A percentile compares a stretch with the other conserved stretches of the same genome.
These are phyloP conservation scores for Syngnathus rostellatus DNA, from an alignment of 2,797 vertebrate species.

Conservation along the genomic window DNA sequence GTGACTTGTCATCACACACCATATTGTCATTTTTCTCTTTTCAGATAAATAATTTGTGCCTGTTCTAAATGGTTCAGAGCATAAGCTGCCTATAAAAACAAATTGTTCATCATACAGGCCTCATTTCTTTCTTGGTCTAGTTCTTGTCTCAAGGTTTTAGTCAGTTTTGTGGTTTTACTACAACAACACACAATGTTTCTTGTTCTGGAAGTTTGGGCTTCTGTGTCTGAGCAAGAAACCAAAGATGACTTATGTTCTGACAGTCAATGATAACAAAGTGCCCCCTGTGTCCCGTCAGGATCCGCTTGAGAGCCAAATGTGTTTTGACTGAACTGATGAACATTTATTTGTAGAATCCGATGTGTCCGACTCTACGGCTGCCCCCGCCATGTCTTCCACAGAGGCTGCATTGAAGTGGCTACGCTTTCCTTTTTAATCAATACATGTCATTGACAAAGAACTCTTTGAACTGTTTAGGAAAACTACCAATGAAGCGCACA, in stretches of 20 bases:
- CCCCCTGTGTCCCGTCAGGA: constrained; percentile 32
- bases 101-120: neutral
- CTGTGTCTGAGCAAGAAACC: constrained; percentile 29
- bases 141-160: neutral
- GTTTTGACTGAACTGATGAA: constrained; percentile 56
- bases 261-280: constrained; percentile 58
- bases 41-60: too few species aligned
- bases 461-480: constrained; percentile 26
- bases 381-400: constrained; percentile 25
- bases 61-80: too few species aligned
- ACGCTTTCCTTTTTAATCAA: constrained; percentile 40
- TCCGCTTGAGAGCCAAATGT: constrained; percentile 40
- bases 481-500: constrained; percentile 9
- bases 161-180: neutral
- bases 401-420: constrained; percentile 43
- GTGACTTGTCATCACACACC: too few species aligned
- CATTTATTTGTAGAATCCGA: constrained; percentile 49
- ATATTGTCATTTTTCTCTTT: too few species aligned
- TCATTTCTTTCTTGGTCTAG: neutral
- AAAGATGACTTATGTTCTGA: constrained; percentile 47
- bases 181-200: constrained; percentile 54
- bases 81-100: neutral
- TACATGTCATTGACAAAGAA: constrained; percentile 52
- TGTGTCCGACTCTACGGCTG: constrained; percentile 28
- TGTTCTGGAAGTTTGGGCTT: constrained; percentile 43